These are phyloP conservation scores for Romanogobio albipinnatus DNA, from an alignment of 2,113 vertebrate genomes.

Conservation along the genomic window DNA sequence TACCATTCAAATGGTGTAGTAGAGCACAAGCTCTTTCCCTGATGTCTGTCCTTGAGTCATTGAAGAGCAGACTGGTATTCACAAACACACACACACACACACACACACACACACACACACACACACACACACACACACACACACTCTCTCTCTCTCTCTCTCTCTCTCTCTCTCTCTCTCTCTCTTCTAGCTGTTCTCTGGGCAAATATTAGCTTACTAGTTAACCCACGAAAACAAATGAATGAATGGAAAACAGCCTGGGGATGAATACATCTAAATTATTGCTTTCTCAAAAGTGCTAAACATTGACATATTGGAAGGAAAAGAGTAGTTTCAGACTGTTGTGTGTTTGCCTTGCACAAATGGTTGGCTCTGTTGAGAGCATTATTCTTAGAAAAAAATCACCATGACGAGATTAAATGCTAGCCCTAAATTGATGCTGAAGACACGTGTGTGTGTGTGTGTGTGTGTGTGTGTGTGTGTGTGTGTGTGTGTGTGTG, in stretches of 20 bases:
- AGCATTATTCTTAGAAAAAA: background rate
- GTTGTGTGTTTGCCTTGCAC: background rate
- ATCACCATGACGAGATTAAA: background rate
- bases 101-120: background rate
- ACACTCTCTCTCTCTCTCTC: background rate
- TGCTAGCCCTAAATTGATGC: background rate
- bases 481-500: no score
- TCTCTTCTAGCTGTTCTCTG: background rate
- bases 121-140: background rate
- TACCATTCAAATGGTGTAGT: background rate
- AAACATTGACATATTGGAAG: constrained; percentile 74
- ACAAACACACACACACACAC: background rate
- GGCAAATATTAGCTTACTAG: constrained; percentile 78
- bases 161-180: no score
- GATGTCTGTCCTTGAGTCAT: background rate
- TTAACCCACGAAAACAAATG: constrained; percentile 83
- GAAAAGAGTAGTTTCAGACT: constrained; percentile 55
- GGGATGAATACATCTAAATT: constrained; percentile 76
- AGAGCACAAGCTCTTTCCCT: background rate
- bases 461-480: no score
- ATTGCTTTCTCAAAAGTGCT: constrained; percentile 71
- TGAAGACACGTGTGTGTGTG: background rate
- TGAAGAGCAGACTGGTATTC: background rate
- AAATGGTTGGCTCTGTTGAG: background rate
- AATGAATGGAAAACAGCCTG: constrained; percentile 79